phyloP scores from a whole-genome alignment of 2,888 invertebrate species.

The Pegoplata infirma region DNA sequence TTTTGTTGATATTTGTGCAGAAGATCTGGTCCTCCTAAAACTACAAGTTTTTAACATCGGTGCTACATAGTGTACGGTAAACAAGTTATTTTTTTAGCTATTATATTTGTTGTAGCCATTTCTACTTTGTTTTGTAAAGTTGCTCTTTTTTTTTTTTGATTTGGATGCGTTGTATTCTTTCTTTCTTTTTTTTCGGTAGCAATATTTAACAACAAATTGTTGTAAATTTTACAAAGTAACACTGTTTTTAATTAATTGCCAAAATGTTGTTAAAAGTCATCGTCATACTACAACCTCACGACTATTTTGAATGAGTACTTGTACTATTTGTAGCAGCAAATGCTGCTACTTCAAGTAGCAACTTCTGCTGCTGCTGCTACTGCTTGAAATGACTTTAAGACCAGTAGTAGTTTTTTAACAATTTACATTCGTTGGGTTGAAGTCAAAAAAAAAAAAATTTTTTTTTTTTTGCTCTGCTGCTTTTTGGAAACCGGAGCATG shows the following conservation, averaged over 20 bases:
- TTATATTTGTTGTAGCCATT: background rate
- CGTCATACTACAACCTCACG: constrained; percentile 46
- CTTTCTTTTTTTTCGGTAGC: constrained; percentile 29
- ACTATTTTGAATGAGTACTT: constrained; percentile 20
- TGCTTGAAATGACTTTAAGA: constrained; percentile 53
- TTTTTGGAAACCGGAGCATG: constrained; percentile 2
- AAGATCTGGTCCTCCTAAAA: constrained; percentile 26
- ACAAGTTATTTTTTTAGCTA: constrained; percentile 35
- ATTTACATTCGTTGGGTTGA: constrained; percentile 43
- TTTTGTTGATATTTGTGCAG: background rate
- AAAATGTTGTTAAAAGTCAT: constrained; percentile 59
- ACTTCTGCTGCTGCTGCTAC: background rate
- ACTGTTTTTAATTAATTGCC: constrained; percentile 71
- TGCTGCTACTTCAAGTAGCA: constrained; percentile 8
- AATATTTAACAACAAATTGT: constrained; percentile 60
- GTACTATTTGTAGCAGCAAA: constrained; percentile 6
- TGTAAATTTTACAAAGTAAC: constrained; percentile 63
- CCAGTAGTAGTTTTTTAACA: constrained; percentile 47
- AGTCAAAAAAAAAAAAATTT: constrained; percentile 11
- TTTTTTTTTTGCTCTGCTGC: background rate
- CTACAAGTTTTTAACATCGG: constrained; percentile 3
- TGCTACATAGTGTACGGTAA: background rate
- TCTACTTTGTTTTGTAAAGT: constrained; percentile 8
- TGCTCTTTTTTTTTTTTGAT: background rate
- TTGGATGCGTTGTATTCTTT: background rate